Evolutionary conservation across 2,797 vertebrate genomes (phyloP).

Genomic region (Adelosebastes latens): DNA sequence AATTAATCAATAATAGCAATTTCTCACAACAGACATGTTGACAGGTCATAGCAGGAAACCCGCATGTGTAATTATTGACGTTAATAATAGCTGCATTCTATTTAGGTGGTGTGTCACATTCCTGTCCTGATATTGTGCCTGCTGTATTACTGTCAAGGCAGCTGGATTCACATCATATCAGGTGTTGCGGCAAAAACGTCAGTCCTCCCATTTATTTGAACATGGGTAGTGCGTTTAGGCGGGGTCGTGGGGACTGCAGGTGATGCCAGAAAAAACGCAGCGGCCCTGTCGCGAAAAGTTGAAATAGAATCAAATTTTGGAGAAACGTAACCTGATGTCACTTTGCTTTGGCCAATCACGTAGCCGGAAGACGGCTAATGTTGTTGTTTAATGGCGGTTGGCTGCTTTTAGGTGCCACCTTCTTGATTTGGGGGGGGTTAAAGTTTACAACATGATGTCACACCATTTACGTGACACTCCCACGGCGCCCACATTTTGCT

Average conservation of each 20-base stretch:
- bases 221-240: not conserved
- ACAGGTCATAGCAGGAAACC: not conserved
- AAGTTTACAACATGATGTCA: not conserved
- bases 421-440: too few species aligned
- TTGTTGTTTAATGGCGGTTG: too few species aligned
- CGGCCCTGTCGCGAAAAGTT: too few species aligned
- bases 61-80: not conserved
- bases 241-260: too few species aligned
- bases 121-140: not conserved
- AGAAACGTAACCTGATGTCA: not conserved
- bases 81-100: not conserved
- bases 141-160: not conserved
- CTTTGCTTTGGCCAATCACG: not conserved
- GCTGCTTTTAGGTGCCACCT: too few species aligned
- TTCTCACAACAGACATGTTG: not conserved
- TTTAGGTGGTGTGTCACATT: not conserved
- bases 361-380: too few species aligned
- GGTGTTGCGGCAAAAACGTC: too few species aligned
- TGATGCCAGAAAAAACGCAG: not conserved
- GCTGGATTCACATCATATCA: too few species aligned
- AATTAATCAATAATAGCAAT: not conserved
- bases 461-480: not conserved
- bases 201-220: not conserved
- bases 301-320: not conserved
- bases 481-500: fast-evolving